Percentiles rank a stretch among this genome's conserved stretches.
Conservation (phyloP, 2,888 invertebrate genomes). For the Drosophila ustulata region DNA sequence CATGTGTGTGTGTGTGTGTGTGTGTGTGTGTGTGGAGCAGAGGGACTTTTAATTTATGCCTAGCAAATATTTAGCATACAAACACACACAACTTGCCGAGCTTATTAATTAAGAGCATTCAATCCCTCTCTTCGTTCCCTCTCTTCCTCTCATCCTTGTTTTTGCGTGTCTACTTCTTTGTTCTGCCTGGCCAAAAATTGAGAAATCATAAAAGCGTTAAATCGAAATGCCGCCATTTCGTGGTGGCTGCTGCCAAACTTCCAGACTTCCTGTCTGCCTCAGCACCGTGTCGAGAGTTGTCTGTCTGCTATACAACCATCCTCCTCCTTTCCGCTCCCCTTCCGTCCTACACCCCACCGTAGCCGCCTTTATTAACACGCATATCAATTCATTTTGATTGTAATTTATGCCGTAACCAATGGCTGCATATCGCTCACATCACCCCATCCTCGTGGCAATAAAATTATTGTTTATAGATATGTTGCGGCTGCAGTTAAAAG, state of each 20-base stretch:
- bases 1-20: slow-evolving; percentile 16
- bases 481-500: slow-evolving; percentile 76
- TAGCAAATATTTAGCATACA: slow-evolving; percentile 75
- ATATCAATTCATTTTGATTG: slow-evolving; percentile 81
- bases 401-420: slow-evolving; percentile 84
- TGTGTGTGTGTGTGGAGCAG: slow-evolving; percentile 12
- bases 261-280: slow-evolving; percentile 60
- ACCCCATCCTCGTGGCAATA: slow-evolving; percentile 52
- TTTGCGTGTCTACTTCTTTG: slow-evolving; percentile 1
- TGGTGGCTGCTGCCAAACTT: slow-evolving; percentile 68
- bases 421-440: slow-evolving; percentile 78
- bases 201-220: slow-evolving; percentile 80
- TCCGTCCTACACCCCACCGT: neutral
- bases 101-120: slow-evolving; percentile 74
- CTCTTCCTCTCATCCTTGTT: slow-evolving; percentile 1
- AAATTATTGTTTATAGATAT: slow-evolving; percentile 77
- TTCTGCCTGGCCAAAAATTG: slow-evolving; percentile 52
- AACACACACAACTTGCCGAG: slow-evolving; percentile 54
- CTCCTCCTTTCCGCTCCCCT: neutral
- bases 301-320: slow-evolving; percentile 17
- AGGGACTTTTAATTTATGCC: slow-evolving; percentile 66
- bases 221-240: slow-evolving; percentile 78
- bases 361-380: slow-evolving; percentile 73
- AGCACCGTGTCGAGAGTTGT: slow-evolving; percentile 4
- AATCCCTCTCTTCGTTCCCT: slow-evolving; percentile 1